phyloP scores from a whole-genome alignment of 2,888 invertebrate genomes.

The Choreutis nemorana region DNA sequence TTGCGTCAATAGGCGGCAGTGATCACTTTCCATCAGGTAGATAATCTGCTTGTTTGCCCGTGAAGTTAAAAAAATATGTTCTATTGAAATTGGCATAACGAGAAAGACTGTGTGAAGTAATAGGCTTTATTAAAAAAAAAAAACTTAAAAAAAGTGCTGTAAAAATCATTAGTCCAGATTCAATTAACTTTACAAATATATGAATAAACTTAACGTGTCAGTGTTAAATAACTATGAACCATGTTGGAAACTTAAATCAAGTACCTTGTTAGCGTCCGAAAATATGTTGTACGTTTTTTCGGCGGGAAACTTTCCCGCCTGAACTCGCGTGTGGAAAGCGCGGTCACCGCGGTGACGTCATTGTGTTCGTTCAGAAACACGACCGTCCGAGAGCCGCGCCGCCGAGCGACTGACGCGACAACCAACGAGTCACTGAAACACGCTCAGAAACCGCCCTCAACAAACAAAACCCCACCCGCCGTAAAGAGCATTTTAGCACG shows the following conservation, averaged over 20 bases:
- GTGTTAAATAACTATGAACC: too few relatives aligned
- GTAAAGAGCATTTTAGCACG: conserved; percentile 60
- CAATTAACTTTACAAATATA: too few relatives aligned
- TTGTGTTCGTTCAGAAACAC: conserved; percentile 30
- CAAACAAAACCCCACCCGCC: conserved; percentile 64
- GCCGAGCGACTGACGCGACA: conserved; percentile 26
- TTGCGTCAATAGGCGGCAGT: too few relatives aligned
- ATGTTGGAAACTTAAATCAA: conserved; percentile 15
- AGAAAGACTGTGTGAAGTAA: too few relatives aligned
- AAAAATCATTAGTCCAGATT: too few relatives aligned
- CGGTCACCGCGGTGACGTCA: conserved; percentile 55
- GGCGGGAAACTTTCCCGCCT: conserved; percentile 63
- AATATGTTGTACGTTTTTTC: conserved; percentile 58
- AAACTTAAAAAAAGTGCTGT: too few relatives aligned
- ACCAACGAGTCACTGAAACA: conserved; percentile 34
- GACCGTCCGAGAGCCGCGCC: conserved; percentile 34
- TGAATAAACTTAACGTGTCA: too few relatives aligned
- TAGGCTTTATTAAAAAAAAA: too few relatives aligned
- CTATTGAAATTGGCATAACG: too few relatives aligned
- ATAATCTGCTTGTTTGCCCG: too few relatives aligned
- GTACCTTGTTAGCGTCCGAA: conserved; percentile 68
- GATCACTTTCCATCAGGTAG: too few relatives aligned
- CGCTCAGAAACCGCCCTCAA: conserved; percentile 58
- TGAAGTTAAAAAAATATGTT: too few relatives aligned
- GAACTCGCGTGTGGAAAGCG: conserved; percentile 38